Base-by-base conservation (phyloP, 2,888 invertebrate species). In the Callimorpha dominula region DNA sequence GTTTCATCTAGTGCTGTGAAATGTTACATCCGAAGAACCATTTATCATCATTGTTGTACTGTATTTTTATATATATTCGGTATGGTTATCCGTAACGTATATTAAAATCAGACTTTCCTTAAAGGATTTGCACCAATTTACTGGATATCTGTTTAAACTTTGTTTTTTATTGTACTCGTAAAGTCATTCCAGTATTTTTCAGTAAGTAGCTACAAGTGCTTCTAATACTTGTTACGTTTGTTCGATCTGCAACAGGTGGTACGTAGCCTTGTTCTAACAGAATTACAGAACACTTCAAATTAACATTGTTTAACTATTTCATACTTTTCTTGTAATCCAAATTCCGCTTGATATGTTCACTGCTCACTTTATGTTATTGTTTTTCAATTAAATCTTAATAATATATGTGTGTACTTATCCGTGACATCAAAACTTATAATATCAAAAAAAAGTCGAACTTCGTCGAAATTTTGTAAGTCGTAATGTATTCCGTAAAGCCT, bases 221-320 rank as follows among this genome's bases (percentile, higher is more conserved):
- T 31, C 78, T 78, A 31, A 31, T 31, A 68, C 74, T 72, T 73
- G 83, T 68, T 76, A 73, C 75, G 50, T 52, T 65, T 68, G 72
- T 78, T 57, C 68, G 68, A 76, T 74, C 49, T 69, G 73, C 85
- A 83, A 83, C 83, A 84, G 81, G 83, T 83, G 76, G 78, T 66
- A 68, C 65, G 64, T 75, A 73, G 75, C 77, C 81, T 83, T 77
- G 80, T 54, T 68, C 73, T 63, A 75, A 77, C 76, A 71, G 64
- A 60, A 50, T 65, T 74, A 77, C 77, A 75, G 68, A 60, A 50
- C 71, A 74, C 74, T 76, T 79, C 76, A 75, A 82, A 79, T 75
- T 68, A 83, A 75, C 70, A 73, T 66, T 74, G 74, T 77, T 76
- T 66, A 74, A 71, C 73, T 31, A 72, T 75, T 70, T 67, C 54